These are phyloP conservation scores for Crypturellus undulatus DNA, from an alignment of 2,113 vertebrate genomes.

Conservation along the genomic window DNA sequence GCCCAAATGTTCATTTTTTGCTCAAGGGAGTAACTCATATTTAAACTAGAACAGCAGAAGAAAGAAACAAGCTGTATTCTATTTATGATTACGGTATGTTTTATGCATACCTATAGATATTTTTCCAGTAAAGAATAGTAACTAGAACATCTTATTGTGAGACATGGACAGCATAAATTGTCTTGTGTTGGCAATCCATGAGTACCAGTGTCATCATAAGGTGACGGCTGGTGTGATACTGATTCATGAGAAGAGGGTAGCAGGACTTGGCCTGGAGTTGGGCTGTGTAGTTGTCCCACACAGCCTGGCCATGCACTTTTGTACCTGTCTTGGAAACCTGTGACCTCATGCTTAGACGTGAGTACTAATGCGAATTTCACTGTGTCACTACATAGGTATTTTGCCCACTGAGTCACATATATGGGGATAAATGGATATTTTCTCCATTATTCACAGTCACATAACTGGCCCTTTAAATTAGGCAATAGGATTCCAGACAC, in stretches of 20 bases:
- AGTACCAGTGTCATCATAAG: neutral
- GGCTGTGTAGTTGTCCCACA: rapidly evolving
- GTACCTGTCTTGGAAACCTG: neutral
- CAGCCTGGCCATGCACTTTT: rapidly evolving
- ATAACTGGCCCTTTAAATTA: slow-evolving; percentile 65
- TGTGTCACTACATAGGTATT: rapidly evolving
- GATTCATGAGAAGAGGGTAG: rapidly evolving
- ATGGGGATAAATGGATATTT: neutral
- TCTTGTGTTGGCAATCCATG: neutral
- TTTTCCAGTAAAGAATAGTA: neutral
- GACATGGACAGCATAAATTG: neutral
- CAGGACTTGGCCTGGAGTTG: neutral
- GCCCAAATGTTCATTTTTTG: neutral
- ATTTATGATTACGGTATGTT: neutral
- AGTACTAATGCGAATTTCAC: neutral
- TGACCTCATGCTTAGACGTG: rapidly evolving
- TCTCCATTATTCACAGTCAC: neutral
- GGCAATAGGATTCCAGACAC: slow-evolving; percentile 61
- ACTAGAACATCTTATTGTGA: rapidly evolving
- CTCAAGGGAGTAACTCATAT: neutral
- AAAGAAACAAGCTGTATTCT: neutral
- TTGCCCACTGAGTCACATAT: neutral
- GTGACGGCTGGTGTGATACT: rapidly evolving
- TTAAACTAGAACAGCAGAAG: neutral
- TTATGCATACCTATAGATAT: neutral